Conservation (phyloP, 2,888 invertebrate genomes). For the Scaptomyza reducta region DNA sequence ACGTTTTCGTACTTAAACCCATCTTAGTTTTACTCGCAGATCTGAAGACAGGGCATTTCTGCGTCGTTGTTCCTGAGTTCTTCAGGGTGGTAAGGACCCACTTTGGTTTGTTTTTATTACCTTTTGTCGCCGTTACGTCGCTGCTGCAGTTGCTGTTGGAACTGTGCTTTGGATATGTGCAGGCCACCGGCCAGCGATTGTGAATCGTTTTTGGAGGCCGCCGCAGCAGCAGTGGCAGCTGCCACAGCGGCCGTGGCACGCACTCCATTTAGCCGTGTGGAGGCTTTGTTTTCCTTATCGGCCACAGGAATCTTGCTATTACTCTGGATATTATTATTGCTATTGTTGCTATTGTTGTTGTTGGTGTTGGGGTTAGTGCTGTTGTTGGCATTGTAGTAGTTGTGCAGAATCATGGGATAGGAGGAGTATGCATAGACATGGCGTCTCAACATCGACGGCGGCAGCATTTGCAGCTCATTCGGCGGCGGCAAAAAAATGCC, state of each 20-base stretch:
- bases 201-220: constrained; percentile 48
- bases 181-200: constrained; percentile 64
- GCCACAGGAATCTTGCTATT: constrained; percentile 18
- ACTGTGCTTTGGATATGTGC: constrained; percentile 78
- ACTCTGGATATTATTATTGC: constrained; percentile 41
- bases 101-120: constrained; percentile 65
- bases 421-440: constrained; percentile 89
- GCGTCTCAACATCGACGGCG: constrained; percentile 76
- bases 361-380: constrained; percentile 9
- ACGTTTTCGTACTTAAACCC: background rate
- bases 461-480: constrained; percentile 84
- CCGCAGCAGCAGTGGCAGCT: constrained; percentile 58
- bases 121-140: constrained; percentile 74
- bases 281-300: constrained; percentile 50
- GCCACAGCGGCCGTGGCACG: constrained; percentile 73
- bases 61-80: background rate
- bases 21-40: background rate
- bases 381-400: constrained; percentile 58
- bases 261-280: constrained; percentile 63
- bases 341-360: constrained; percentile 13
- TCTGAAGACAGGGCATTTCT: background rate
- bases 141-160: constrained; percentile 76
- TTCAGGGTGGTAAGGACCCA: constrained; percentile 11
- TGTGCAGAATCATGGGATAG: constrained; percentile 85
- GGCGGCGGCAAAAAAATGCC: constrained; percentile 92